Evolutionary conservation across 2,888 invertebrate species (phyloP).

Genomic region (Endotricha flammealis): DNA sequence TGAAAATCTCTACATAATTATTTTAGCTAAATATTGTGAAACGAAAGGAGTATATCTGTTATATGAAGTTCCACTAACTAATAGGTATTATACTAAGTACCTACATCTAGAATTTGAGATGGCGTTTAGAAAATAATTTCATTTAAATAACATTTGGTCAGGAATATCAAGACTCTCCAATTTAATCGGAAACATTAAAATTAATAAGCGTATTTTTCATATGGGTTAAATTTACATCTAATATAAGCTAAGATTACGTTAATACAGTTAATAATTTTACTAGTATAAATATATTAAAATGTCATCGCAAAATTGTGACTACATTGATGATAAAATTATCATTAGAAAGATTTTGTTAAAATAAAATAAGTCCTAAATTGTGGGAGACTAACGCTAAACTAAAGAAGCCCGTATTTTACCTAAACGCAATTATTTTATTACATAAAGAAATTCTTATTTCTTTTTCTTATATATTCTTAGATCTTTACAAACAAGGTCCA

Average conservation of each 20-base stretch:
- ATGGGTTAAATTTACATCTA: constrained; percentile 63
- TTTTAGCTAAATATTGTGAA: constrained; percentile 11
- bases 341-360: too few species aligned
- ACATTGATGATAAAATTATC: too few species aligned
- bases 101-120: constrained; percentile 59
- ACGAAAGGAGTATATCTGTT: constrained; percentile 8
- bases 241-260: constrained; percentile 32
- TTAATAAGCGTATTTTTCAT: constrained; percentile 78
- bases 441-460: too few species aligned
- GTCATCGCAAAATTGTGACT: not conserved
- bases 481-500: too few species aligned
- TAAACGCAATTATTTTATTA: too few species aligned
- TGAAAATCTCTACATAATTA: constrained; percentile 4
- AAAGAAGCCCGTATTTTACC: too few species aligned
- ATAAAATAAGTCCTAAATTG: too few species aligned
- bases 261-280: constrained; percentile 13
- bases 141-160: constrained; percentile 73
- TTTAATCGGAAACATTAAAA: constrained; percentile 76
- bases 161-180: constrained; percentile 74
- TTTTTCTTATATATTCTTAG: too few species aligned
- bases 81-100: constrained; percentile 41
- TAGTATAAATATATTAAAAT: constrained; percentile 10
- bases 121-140: constrained; percentile 61
- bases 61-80: constrained; percentile 27
- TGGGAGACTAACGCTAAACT: too few species aligned